A percentile compares a stretch with the other conserved stretches of the same genome.
Conservation (phyloP, 2,797 vertebrate genomes). For the Helarctos malayanus region DNA sequence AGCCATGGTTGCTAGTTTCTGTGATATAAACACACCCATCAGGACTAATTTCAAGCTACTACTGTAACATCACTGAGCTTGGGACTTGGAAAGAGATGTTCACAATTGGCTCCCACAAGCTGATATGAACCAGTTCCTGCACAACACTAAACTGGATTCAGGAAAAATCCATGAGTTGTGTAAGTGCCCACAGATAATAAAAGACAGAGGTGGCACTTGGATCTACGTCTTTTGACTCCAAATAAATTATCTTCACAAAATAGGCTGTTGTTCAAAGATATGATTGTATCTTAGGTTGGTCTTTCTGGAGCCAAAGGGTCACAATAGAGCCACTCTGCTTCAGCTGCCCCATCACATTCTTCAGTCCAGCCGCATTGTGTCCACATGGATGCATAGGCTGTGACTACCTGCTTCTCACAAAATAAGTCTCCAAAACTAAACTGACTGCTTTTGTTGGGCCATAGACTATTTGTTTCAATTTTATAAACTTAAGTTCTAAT, state of each 20-base stretch:
- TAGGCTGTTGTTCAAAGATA: slow-evolving; percentile 42
- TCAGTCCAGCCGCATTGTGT: not conserved
- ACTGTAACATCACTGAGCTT: not conserved
- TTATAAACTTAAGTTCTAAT: slow-evolving; percentile 29
- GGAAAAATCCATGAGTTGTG: not conserved
- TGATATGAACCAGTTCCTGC: not conserved
- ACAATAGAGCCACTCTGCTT: not conserved
- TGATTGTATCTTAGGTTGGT: not conserved
- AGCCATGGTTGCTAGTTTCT: not conserved
- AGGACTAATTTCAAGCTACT: not conserved
- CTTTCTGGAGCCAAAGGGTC: not conserved
- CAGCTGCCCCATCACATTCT: not conserved
- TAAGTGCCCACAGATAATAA: slow-evolving; percentile 1
- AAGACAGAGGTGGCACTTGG: not conserved
- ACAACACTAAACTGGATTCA: slow-evolving; percentile 10
- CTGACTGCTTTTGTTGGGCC: not conserved
- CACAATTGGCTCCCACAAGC: not conserved
- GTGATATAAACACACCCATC: not conserved
- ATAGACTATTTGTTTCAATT: not conserved
- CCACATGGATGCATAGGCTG: not conserved
- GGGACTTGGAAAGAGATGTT: not conserved
- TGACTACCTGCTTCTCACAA: not conserved
- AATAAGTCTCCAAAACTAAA: not conserved
- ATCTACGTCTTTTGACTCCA: slow-evolving; percentile 12
- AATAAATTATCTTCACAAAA: slow-evolving; percentile 55